Evolutionary conservation across 2,113 vertebrate genomes (phyloP).

Genomic region (Malurus alboscapulatus): DNA sequence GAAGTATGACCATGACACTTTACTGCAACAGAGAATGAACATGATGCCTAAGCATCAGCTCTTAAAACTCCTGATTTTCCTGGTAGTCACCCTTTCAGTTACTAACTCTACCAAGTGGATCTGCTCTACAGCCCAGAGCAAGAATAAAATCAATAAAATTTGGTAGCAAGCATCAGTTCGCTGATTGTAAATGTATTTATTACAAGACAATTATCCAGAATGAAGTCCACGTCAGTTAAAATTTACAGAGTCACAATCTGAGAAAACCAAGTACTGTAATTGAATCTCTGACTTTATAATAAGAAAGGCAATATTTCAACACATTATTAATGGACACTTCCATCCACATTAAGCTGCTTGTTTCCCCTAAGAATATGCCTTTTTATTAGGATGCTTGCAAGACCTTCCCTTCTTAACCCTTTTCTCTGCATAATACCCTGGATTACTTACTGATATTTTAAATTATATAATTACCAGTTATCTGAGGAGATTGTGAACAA

Average conservation of each 20-base stretch:
- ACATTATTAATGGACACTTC: neutral
- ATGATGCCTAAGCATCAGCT: neutral
- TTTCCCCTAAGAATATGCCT: neutral
- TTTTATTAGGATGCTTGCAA: neutral
- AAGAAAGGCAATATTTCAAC: neutral
- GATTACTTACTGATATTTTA: neutral
- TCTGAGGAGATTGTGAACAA: neutral
- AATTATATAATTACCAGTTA: neutral
- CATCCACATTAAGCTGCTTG: neutral
- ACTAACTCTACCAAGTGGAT: neutral
- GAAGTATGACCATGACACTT: neutral
- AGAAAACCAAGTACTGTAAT: neutral
- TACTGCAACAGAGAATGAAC: neutral
- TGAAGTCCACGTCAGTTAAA: neutral
- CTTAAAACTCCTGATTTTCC: neutral
- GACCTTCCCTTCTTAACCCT: neutral
- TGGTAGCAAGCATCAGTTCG: neutral
- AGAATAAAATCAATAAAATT: neutral
- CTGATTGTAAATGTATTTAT: neutral
- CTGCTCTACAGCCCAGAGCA: neutral
- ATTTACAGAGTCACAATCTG: neutral
- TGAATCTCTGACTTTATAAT: neutral
- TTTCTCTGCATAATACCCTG: neutral
- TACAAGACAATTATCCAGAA: neutral
- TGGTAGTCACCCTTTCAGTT: neutral